These are phyloP conservation scores for Lophius piscatorius DNA, from an alignment of 2,113 vertebrate genomes.

Conservation along the genomic window DNA sequence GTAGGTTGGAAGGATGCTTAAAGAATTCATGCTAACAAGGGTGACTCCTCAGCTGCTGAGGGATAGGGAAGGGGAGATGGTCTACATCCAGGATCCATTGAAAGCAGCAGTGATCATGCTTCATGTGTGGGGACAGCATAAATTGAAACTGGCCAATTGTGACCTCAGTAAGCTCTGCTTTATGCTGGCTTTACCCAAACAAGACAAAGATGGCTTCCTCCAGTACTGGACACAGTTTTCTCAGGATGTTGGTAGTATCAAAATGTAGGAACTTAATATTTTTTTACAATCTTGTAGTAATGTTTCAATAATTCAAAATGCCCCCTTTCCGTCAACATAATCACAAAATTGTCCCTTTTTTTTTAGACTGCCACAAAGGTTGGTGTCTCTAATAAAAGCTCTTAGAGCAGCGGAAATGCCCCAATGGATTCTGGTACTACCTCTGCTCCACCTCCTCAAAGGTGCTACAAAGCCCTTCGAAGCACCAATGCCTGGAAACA, in stretches of 20 bases:
- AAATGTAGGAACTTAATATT: constrained; percentile 49
- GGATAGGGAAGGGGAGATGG: constrained; percentile 8
- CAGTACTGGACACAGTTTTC: constrained; percentile 68
- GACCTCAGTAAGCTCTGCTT: constrained; percentile 60
- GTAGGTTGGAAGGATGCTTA: constrained; percentile 72
- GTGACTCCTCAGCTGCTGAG: constrained; percentile 64
- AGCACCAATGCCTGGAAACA: not conserved
- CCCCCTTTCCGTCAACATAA: no score
- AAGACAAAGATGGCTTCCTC: constrained; percentile 54
- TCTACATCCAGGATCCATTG: constrained; percentile 57
- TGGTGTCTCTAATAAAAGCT: constrained; percentile 29
- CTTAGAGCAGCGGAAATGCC: constrained; percentile 2
- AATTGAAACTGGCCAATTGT: constrained; percentile 5
- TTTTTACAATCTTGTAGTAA: not conserved
- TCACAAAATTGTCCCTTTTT: not conserved
- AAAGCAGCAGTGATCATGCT: constrained; percentile 71
- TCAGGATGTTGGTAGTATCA: constrained; percentile 45
- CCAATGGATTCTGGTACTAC: constrained; percentile 74
- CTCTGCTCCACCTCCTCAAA: constrained; percentile 75
- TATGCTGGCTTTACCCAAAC: constrained; percentile 65
- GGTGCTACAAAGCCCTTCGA: constrained; percentile 63
- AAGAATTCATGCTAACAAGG: constrained; percentile 62
- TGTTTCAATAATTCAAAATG: not conserved
- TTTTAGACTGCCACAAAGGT: constrained; percentile 53
- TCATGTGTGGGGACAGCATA: constrained; percentile 27